Conservation (phyloP, 2,888 invertebrate species). For the Myopa testacea region DNA sequence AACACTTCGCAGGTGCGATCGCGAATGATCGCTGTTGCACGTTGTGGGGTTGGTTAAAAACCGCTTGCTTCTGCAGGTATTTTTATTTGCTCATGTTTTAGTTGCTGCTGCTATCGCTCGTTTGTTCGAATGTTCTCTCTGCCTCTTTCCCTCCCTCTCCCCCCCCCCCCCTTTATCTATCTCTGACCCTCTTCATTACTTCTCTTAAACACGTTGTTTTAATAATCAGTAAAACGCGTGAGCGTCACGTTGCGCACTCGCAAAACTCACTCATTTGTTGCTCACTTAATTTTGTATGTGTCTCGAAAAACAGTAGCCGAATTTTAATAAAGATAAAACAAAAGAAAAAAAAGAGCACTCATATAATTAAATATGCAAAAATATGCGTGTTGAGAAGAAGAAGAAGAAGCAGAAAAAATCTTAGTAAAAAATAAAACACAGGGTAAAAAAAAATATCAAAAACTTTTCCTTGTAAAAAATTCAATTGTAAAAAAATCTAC, state of each 20-base stretch:
- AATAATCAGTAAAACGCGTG: constrained; percentile 3
- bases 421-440: too few species aligned
- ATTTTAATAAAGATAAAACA: background rate
- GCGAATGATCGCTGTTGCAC: constrained; percentile 55
- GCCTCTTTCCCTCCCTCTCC: background rate
- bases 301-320: background rate
- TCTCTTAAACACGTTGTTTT: background rate
- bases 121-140: background rate
- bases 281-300: background rate
- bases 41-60: constrained; percentile 12
- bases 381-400: background rate
- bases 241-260: background rate
- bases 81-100: background rate
- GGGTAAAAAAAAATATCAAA: too few species aligned
- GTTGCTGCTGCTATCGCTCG: background rate
- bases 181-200: background rate
- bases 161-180: background rate
- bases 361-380: constrained; percentile 7
- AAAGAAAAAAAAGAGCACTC: background rate
- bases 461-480: too few species aligned
- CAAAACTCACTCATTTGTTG: background rate
- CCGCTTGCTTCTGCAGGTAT: constrained; percentile 11
- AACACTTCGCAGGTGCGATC: constrained; percentile 62
- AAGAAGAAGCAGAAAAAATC: background rate
- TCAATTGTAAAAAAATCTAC: too few species aligned